A percentile compares a stretch with the other conserved stretches of the same genome.
Evolutionary conservation across 2,113 vertebrate species (phyloP).

Genomic region (Caretta caretta): DNA sequence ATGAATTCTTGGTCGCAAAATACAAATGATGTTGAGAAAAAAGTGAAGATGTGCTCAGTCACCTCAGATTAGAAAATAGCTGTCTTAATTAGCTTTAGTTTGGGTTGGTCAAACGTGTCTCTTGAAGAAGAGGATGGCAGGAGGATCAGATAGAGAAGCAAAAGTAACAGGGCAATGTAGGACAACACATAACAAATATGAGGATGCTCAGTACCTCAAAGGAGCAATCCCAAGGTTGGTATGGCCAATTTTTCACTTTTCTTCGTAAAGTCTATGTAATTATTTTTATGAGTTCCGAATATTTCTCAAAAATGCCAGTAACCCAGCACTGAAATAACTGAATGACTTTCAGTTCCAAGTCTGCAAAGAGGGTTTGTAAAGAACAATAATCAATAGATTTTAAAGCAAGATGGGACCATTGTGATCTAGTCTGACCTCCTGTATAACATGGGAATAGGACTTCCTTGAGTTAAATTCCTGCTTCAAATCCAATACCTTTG

Average conservation of each 20-base stretch:
- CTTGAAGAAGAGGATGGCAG: not conserved
- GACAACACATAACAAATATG: not conserved
- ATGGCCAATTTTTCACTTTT: constrained; percentile 1
- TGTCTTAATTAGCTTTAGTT: not conserved
- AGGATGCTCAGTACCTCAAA: not conserved
- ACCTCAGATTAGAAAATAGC: not conserved
- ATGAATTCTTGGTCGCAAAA: not conserved
- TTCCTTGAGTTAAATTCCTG: not conserved
- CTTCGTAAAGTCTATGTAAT: not conserved
- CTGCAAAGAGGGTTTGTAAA: not conserved
- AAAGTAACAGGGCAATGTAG: not conserved
- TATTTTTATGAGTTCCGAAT: not conserved
- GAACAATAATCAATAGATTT: not conserved
- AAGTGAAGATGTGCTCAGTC: not conserved
- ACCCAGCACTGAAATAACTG: not conserved
- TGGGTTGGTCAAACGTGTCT: not conserved
- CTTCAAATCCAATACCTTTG: not conserved
- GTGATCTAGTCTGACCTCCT: not conserved
- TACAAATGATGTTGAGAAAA: not conserved
- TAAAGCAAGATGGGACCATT: not conserved
- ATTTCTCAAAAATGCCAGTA: not conserved
- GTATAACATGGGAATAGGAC: not conserved
- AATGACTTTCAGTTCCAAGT: not conserved
- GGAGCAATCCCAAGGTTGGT: not conserved
- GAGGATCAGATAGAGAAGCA: not conserved